Evolutionary conservation across 2,797 vertebrate genomes (phyloP).

Genomic region (Malacoraja senta): DNA sequence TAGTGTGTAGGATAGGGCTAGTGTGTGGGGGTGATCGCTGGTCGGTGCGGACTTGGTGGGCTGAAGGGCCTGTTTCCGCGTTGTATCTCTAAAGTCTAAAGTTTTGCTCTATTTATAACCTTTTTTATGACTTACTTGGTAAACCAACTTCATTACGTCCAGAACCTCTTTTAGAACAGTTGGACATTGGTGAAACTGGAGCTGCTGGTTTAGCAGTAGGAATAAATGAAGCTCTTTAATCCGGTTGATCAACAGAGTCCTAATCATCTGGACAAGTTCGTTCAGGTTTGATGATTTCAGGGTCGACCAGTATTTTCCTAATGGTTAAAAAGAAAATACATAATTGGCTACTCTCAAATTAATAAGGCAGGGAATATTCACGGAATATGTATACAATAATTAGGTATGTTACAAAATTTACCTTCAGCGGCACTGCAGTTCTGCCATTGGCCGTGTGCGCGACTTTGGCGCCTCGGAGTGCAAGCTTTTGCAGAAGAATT

Average conservation of each 20-base stretch:
- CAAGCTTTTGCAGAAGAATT: too few species aligned
- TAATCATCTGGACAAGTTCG: neutral
- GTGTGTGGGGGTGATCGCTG: too few species aligned
- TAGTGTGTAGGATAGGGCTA: too few species aligned
- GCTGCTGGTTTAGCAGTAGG: too few species aligned
- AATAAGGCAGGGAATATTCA: neutral
- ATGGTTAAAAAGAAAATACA: neutral
- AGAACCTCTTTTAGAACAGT: rapidly evolving
- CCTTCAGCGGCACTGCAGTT: too few species aligned
- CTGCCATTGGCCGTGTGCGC: too few species aligned
- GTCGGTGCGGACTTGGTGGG: too few species aligned
- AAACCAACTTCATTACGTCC: neutral
- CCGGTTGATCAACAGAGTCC: neutral
- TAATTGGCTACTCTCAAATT: neutral
- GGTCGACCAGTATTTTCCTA: neutral
- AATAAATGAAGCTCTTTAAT: neutral
- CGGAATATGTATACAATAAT: neutral
- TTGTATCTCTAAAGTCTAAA: too few species aligned
- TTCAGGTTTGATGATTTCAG: neutral
- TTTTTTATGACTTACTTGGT: neutral
- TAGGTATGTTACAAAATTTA: too few species aligned
- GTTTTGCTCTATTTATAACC: too few species aligned
- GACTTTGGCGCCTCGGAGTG: too few species aligned
- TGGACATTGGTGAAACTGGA: neutral
- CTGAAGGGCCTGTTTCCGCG: too few species aligned